Evolutionary conservation across 1,140 invertebrate genomes (phyloP), one percentile per base, ranked within the genome.

Genomic region (Zelostemma sp.): DNA sequence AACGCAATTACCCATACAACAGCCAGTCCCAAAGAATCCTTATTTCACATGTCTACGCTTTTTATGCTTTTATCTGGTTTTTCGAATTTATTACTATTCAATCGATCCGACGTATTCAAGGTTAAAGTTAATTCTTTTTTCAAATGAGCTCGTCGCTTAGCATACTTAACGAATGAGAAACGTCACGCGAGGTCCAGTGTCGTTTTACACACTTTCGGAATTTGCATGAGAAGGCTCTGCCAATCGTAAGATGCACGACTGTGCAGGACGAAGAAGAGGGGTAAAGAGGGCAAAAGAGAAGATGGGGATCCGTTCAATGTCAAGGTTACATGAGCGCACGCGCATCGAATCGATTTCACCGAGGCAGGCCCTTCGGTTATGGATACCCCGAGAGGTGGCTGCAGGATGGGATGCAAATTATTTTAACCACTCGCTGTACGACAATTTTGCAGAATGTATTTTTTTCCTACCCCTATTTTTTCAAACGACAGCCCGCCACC

Each of bases 291-390:
- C 28, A n/a, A n/a, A n/a, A 11, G 11, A 11, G 28, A 31, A 6
- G 28, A 11, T 11, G 11, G 28, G 11, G 63, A 46, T 63, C 46
- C 68, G 74, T 76, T 78, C 77, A 78, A 80, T 80, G 79, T 80
- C 79, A 80, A 80, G 79, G 79, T 80, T 78, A 74, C 38, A 64
- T 72, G 60, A 31, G 74, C 78, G 79, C 79, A 80, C 55, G 75
- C 78, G 78, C 78, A 68, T 41, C 67, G 58, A 72, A 73, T 68
- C 64, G 74, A 71, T 57, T 57, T 69, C 49, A 53, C 40, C 11
- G 49, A 12, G 40, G 25, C 45, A 56, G 53, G 46, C 50, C 66
- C 57, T 35, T 50, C 6, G 55, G 38, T 54, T 53, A 56, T 43
- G 53, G 51, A 71, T 55, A 51, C 25, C 53, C 28, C 21, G n/a